These are phyloP conservation scores for Myotis pilosus DNA, from an alignment of 2,797 vertebrate species.

Conservation along the genomic window DNA sequence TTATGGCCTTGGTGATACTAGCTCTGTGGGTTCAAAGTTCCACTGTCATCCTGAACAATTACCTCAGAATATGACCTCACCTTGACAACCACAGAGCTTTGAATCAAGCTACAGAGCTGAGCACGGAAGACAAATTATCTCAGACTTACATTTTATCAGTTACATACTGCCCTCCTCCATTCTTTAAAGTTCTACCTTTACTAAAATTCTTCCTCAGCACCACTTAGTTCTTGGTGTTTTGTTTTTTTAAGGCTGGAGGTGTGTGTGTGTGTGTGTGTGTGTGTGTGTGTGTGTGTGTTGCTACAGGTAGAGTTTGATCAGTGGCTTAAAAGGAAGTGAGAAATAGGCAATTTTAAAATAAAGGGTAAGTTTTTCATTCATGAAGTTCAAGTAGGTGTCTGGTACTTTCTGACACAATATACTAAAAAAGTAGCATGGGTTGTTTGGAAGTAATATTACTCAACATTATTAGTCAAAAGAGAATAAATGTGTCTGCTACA, in stretches of 20 bases:
- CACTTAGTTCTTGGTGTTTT: not conserved
- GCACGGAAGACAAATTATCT: not conserved
- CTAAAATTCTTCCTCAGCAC: not conserved
- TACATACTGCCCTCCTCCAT: no score
- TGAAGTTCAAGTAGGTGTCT: not conserved
- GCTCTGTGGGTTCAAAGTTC: not conserved
- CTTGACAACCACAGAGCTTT: fast-evolving
- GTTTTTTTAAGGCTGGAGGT: not conserved
- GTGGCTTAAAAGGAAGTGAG: not conserved
- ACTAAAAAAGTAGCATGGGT: not conserved
- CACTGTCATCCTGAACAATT: not conserved
- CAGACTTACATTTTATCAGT: not conserved
- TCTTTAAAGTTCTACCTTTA: not conserved
- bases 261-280: not conserved
- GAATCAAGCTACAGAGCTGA: no score
- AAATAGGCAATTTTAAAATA: not conserved
- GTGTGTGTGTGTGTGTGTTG: not conserved
- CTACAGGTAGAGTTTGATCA: not conserved
- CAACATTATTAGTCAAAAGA: not conserved
- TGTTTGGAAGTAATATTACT: fast-evolving
- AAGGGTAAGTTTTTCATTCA: not conserved
- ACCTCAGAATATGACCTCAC: fast-evolving
- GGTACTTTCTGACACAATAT: not conserved
- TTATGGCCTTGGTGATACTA: fast-evolving
- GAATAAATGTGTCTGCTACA: not conserved